Evolutionary conservation across 2,113 vertebrate genomes (phyloP).

Genomic region (Hassar affinis): DNA sequence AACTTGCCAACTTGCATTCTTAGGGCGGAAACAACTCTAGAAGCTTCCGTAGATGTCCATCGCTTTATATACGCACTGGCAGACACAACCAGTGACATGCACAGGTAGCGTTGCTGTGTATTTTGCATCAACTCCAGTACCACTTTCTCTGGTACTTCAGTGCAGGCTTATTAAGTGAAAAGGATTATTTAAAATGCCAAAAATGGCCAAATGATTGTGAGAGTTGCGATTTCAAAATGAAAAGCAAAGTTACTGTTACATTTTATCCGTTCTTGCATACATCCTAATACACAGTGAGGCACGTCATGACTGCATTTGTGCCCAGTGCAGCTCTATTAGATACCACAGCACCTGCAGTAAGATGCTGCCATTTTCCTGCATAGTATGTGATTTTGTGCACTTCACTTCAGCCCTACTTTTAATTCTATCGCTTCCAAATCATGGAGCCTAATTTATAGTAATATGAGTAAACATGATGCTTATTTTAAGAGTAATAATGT

Average conservation of each 20-base stretch:
- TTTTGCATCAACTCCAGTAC: no score
- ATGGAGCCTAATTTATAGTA: neutral
- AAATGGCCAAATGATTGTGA: neutral
- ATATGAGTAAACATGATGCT: neutral
- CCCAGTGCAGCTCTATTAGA: neutral
- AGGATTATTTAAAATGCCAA: neutral
- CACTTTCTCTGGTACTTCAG: no score
- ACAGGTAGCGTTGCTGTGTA: no score
- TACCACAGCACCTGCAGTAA: neutral
- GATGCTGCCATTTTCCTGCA: neutral
- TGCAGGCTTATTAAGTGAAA: neutral
- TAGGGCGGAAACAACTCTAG: no score
- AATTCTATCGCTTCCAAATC: neutral
- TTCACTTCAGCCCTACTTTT: neutral
- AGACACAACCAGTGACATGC: no score
- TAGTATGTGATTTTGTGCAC: neutral
- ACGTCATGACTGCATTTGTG: neutral
- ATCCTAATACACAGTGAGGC: neutral
- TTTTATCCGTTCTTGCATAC: neutral
- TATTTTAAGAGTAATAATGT: neutral
- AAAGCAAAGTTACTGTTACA: neutral
- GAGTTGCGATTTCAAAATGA: neutral
- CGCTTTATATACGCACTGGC: no score
- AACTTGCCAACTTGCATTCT: no score
- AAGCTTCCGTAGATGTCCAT: no score